Evolutionary conservation across 2,113 vertebrate genomes (phyloP).

Genomic region (Erpornis zantholeuca): DNA sequence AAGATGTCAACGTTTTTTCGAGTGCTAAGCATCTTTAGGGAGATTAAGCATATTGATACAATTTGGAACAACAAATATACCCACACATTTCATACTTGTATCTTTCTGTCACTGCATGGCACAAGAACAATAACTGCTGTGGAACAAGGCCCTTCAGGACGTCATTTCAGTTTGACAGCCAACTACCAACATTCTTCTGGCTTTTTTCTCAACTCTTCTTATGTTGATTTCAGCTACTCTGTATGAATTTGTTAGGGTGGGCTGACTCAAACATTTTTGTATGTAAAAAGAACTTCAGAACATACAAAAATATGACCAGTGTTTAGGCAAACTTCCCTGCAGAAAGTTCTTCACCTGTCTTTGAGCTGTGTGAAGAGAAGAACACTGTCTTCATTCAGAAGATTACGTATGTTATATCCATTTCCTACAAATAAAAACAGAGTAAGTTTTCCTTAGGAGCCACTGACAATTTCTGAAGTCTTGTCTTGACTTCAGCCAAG

Average conservation of each 20-base stretch:
- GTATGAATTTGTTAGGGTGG: not conserved
- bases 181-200: not conserved
- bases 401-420: conserved; percentile 74
- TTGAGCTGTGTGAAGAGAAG: conserved; percentile 79
- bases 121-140: not conserved
- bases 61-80: not conserved
- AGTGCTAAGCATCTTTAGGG: not conserved
- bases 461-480: not conserved
- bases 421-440: conserved; percentile 71
- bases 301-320: not conserved
- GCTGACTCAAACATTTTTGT: not conserved
- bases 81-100: not conserved
- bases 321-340: not conserved
- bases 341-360: not conserved
- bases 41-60: not conserved
- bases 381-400: conserved; percentile 69
- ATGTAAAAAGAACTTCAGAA: not conserved
- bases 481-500: not conserved
- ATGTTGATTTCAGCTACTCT: not conserved
- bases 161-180: not conserved
- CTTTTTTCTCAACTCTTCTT: not conserved
- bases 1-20: not conserved
- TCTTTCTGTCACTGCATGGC: not conserved
- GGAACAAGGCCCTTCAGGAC: not conserved
- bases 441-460: not conserved